Evolutionary conservation across 2,113 vertebrate species (phyloP).

Genomic region (Sinocyclocheilus anshuiensis): DNA sequence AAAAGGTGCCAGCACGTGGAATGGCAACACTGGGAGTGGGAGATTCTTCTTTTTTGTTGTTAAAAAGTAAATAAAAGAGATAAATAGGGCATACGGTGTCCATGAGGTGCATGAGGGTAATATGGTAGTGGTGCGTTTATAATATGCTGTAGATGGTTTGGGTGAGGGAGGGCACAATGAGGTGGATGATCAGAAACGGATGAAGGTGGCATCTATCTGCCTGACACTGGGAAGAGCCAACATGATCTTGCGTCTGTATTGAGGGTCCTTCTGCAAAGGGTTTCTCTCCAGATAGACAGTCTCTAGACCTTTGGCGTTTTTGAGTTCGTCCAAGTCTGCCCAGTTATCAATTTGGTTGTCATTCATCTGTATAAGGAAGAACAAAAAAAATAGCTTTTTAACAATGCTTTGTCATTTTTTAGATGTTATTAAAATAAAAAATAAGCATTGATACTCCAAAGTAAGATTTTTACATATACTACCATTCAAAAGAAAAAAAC

Average conservation of each 20-base stretch:
- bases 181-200: conserved; percentile 83
- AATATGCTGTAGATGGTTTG: conserved; percentile 42
- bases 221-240: conserved; percentile 90
- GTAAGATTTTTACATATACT: background rate
- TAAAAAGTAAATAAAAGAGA: conserved; percentile 13
- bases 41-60: background rate
- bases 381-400: background rate
- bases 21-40: conserved; percentile 15
- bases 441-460: background rate
- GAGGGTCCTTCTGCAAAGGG: conserved; percentile 94
- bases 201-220: conserved; percentile 97
- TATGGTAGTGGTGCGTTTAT: conserved; percentile 5
- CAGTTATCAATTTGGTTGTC: conserved; percentile 96
- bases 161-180: conserved; percentile 52
- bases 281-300: conserved; percentile 96
- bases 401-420: background rate
- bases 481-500: background rate
- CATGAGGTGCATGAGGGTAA: conserved; percentile 10
- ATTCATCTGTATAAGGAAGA: conserved; percentile 84
- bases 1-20: conserved; percentile 49
- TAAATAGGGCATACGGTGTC: background rate
- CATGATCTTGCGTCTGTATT: conserved; percentile 97
- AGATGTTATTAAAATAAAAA: background rate
- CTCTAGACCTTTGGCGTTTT: conserved; percentile 88
- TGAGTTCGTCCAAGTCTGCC: conserved; percentile 94